phyloP scores from a whole-genome alignment of 2,888 invertebrate species.

The Cheilosia soror region DNA sequence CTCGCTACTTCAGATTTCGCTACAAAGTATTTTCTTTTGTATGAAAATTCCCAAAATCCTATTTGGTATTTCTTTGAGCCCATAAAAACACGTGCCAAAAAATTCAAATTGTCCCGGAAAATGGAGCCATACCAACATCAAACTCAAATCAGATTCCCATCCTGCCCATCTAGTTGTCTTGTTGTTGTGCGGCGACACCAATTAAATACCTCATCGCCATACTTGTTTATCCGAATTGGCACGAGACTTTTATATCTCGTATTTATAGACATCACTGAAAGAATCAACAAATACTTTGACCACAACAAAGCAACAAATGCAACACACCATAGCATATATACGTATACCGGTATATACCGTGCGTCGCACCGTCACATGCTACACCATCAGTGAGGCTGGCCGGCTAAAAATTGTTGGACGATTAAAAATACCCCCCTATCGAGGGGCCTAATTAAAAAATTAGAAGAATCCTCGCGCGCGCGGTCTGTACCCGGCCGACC shows the following conservation, averaged over 20 bases:
- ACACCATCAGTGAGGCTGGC: conserved; percentile 5
- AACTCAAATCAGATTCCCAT: conserved; percentile 18
- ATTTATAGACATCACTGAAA: conserved; percentile 38
- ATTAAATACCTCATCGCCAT: conserved; percentile 67
- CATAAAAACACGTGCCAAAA: not conserved
- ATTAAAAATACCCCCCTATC: conserved; percentile 27
- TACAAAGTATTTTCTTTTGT: too few species aligned
- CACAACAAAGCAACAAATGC: conserved; percentile 11
- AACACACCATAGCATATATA: not conserved
- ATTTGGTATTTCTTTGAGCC: not conserved
- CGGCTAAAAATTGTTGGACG: conserved; percentile 16
- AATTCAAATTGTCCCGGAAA: conserved; percentile 30
- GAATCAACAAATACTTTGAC: conserved; percentile 27
- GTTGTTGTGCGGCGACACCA: conserved; percentile 54
- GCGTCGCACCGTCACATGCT: not conserved
- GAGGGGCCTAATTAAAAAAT: conserved; percentile 35
- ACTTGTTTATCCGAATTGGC: conserved; percentile 67
- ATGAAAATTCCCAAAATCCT: too few species aligned
- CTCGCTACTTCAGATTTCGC: too few species aligned
- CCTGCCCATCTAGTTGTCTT: conserved; percentile 18
- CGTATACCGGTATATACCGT: not conserved
- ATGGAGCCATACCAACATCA: conserved; percentile 7
- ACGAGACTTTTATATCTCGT: conserved; percentile 53
- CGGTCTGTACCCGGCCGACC: conserved; percentile 32
- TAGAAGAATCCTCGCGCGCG: conserved; percentile 43